Base-by-base conservation (phyloP, 2,113 vertebrate species). In the Leuciscus idus region DNA sequence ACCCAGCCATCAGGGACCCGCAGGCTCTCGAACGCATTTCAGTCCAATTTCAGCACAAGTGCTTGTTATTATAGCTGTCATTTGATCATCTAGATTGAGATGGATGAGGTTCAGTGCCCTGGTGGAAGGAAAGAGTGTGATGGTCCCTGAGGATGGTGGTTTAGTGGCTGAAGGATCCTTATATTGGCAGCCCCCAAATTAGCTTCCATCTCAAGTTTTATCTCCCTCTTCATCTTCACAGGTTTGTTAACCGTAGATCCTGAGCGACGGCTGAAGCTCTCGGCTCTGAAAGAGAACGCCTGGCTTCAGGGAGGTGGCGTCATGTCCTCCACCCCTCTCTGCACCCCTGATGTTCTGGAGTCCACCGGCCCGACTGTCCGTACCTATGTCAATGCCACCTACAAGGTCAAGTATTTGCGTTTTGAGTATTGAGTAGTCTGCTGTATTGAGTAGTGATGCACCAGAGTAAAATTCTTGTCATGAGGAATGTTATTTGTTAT, bases 201-300 rank as follows among this genome's bases (percentile, higher is more conserved):
- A 62, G 36, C 77, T 26, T 43, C 77, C 28, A 52, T 39, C 68
- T 84, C 3, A 64, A 59, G 26, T 70, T 66, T 10, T 15, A 33
- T 84, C 36, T 83, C 19, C 33, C 21, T 50, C 52, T 30, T 4
- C 19, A 30, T 26, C 12, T 62, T 39, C 17, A 6, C 86, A 98
- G 97, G 97, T 2, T 92, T 98, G 1, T 92, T 98, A 82, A 98
- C 97, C 0, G 97, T 98, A 81, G 96, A 97, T 88, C 97, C 97
- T 0, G 93, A 95, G 88, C 95, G 92, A 52, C 93, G 97, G 70
- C 95, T 98, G 84, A 98, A 97, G 88, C 95, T 98, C 57, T 94
- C 94, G 0, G 96, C 95, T 78, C 92, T 98, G 89, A 95, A 96
- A 62, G 94, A 95, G 90, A 98, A 96, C 87, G 95, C 95, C 30